A percentile compares a stretch with the other conserved stretches of the same genome.
Evolutionary conservation across 2,113 vertebrate genomes (phyloP).

Genomic region (Piliocolobus tephrosceles): DNA sequence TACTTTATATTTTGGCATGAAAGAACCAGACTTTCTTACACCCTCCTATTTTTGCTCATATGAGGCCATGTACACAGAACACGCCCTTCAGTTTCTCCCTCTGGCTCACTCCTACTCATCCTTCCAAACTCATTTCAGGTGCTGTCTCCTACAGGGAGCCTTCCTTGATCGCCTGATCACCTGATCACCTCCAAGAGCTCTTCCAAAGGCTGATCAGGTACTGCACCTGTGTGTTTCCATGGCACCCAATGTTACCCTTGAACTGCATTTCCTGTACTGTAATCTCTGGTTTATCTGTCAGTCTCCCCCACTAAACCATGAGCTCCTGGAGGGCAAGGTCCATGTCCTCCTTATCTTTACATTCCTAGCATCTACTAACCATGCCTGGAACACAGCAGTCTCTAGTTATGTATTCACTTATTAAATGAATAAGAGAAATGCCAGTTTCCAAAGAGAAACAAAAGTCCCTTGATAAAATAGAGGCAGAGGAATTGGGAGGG

Average conservation of each 20-base stretch:
- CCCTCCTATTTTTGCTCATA: background rate
- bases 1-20: background rate
- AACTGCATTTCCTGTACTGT: background rate
- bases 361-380: background rate
- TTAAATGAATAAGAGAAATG: background rate
- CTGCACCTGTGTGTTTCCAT: background rate
- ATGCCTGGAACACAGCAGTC: background rate
- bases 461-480: background rate
- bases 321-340: background rate
- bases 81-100: background rate
- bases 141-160: background rate
- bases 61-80: background rate
- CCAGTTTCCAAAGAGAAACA: background rate
- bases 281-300: background rate
- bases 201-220: background rate
- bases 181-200: background rate
- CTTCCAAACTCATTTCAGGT: background rate
- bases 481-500: background rate
- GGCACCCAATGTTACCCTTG: background rate
- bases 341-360: slow-evolving; percentile 17
- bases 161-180: background rate
- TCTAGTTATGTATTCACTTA: slow-evolving; percentile 16
- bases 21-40: background rate
- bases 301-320: background rate
- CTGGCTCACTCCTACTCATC: background rate